Evolutionary conservation across 2,888 invertebrate genomes (phyloP), one percentile per base, ranked within the genome.

Genomic region (Atethmia centrago): DNA sequence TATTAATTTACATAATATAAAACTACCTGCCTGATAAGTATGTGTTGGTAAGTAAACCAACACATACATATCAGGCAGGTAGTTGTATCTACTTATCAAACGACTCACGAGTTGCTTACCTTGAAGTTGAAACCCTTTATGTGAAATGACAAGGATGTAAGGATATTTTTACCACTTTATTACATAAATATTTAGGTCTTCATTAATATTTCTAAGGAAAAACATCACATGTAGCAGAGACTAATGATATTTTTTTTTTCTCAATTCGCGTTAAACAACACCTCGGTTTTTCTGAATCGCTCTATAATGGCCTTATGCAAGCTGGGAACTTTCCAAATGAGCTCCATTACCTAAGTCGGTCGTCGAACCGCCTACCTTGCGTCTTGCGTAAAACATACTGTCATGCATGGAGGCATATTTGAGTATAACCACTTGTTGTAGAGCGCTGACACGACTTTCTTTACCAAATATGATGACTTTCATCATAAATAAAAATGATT

Each of bases 331-430:
- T 82, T 82, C 82, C 71, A 76, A 84, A 72, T 76, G 76, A 73
- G 51, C 73, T 65, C 84, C 71, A 69, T 84, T 82, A 77, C 71
- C 65, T 21, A 84, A 84, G 73, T 62, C 84, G 82, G 82, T 67
- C 84, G 47, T 74, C 65, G 76, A 82, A 82, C 82, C 65, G 56
- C 64, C 16, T 61, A 67, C 64, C 53, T 65, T 55, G 71, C 53
- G 55, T 58, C 31, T 69, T 69, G 59, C 45, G 78, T 75, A 83
- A 83, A 73, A 42, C 82, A 7, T 53, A 55, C 68, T 59, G 74
- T 76, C 76, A 87, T 77, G 86, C 87, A 79, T 64, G 59, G 59
- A 12, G 59, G 73, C 61, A 69, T 80, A 74, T 71, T 77, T 47
- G 61, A 61, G 21, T 68, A 40, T 51, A 82, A 72, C 77, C 36